Evolutionary conservation across 2,888 invertebrate genomes (phyloP).

Genomic region (Myopa testacea): DNA sequence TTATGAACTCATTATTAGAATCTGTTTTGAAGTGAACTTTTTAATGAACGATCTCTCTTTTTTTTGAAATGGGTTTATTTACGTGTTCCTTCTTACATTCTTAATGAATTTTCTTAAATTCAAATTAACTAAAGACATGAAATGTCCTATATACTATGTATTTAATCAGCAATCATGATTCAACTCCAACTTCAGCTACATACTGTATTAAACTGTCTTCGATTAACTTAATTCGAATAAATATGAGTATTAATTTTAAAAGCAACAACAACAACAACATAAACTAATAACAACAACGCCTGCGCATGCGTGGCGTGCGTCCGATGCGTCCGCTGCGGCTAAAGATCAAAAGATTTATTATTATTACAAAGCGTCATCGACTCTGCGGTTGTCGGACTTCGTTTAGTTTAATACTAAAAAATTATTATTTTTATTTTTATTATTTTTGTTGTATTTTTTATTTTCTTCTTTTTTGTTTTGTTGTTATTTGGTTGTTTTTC

Average conservation of each 20-base stretch:
- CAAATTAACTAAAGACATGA: too few relatives aligned
- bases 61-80: too few relatives aligned
- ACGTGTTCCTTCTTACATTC: too few relatives aligned
- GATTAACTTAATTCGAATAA: slow-evolving; percentile 30
- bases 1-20: too few relatives aligned
- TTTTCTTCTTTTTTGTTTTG: not conserved
- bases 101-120: too few relatives aligned
- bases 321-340: slow-evolving; percentile 26
- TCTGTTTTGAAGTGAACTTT: too few relatives aligned
- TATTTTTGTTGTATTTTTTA: not conserved
- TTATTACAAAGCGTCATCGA: not conserved
- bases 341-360: slow-evolving; percentile 43
- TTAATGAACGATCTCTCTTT: too few relatives aligned
- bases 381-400: slow-evolving; percentile 1
- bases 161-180: too few relatives aligned
- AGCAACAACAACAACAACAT: too few relatives aligned
- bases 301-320: slow-evolving; percentile 27
- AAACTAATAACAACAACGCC: not conserved
- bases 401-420: too few relatives aligned
- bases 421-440: not conserved
- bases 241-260: slow-evolving; percentile 9
- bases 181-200: too few relatives aligned
- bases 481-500: not conserved
- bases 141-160: too few relatives aligned
- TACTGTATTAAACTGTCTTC: slow-evolving; percentile 11